Evolutionary conservation across 1,140 invertebrate genomes (phyloP).

Genomic region (Mya arenaria): DNA sequence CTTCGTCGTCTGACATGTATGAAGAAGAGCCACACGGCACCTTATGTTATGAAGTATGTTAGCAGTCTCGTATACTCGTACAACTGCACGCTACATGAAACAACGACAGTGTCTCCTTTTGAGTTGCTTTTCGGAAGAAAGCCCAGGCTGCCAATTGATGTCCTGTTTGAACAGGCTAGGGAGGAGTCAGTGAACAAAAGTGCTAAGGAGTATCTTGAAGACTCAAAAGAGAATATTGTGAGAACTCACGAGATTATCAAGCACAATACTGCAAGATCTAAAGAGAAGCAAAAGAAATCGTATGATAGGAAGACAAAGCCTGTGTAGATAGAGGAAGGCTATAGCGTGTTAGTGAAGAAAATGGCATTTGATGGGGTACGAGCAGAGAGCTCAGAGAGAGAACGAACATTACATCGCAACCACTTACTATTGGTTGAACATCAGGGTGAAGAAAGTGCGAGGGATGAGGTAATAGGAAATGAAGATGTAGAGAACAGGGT

Average conservation of each 20-base stretch:
- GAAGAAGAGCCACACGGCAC: not conserved
- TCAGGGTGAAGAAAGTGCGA: not conserved
- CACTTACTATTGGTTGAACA: not conserved
- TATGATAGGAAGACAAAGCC: not conserved
- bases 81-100: conserved; percentile 28
- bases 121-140: conserved; percentile 41
- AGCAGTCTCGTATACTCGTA: conserved; percentile 23
- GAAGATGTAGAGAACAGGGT: no score
- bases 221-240: not conserved
- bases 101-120: conserved; percentile 36
- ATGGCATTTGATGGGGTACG: not conserved
- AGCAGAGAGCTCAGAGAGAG: not conserved
- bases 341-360: not conserved
- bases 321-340: not conserved
- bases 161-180: not conserved
- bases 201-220: not conserved
- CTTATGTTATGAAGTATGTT: not conserved
- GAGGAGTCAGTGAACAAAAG: not conserved
- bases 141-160: conserved; percentile 22
- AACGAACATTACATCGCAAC: not conserved
- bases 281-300: not conserved
- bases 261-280: not conserved
- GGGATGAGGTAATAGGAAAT: not conserved
- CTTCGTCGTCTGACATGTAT: not conserved
- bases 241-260: not conserved